Conservation (phyloP, 2,113 vertebrate genomes). For the Prochilodus magdalenae region DNA sequence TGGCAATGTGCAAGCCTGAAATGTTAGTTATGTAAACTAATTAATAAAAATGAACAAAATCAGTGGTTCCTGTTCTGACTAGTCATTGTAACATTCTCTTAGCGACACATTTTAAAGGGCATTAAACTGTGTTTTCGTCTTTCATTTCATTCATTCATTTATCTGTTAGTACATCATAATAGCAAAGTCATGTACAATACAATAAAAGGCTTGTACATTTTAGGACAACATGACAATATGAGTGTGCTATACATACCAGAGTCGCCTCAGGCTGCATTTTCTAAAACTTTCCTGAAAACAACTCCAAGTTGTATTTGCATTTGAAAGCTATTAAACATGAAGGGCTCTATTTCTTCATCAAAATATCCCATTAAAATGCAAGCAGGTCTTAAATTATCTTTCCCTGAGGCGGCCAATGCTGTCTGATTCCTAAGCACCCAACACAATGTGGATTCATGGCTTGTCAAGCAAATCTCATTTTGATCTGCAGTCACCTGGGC, state of each 20-base stretch:
- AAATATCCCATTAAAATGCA: conserved; percentile 21
- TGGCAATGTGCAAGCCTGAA: neutral
- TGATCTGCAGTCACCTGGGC: neutral
- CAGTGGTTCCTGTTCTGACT: neutral
- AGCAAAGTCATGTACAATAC: no score
- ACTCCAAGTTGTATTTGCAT: conserved; percentile 4
- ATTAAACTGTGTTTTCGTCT: no score
- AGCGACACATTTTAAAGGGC: no score
- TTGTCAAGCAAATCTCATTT: conserved; percentile 32
- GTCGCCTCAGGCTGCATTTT: no score
- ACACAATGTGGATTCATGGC: conserved; percentile 47
- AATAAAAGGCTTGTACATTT: no score
- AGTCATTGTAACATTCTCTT: neutral
- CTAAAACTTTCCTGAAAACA: no score
- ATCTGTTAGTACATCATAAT: no score
- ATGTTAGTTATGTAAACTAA: neutral
- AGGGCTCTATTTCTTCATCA: conserved; percentile 34
- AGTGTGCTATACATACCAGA: no score
- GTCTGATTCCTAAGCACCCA: conserved; percentile 22
- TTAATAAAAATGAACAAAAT: conserved; percentile 10
- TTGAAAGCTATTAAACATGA: conserved; percentile 47
- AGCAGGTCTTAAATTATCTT: conserved; percentile 52
- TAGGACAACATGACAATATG: no score
- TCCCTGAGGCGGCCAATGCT: conserved; percentile 8
- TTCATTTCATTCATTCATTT: no score